phyloP scores from a whole-genome alignment of 2,888 invertebrate genomes.

The Matsumyia berberina region DNA sequence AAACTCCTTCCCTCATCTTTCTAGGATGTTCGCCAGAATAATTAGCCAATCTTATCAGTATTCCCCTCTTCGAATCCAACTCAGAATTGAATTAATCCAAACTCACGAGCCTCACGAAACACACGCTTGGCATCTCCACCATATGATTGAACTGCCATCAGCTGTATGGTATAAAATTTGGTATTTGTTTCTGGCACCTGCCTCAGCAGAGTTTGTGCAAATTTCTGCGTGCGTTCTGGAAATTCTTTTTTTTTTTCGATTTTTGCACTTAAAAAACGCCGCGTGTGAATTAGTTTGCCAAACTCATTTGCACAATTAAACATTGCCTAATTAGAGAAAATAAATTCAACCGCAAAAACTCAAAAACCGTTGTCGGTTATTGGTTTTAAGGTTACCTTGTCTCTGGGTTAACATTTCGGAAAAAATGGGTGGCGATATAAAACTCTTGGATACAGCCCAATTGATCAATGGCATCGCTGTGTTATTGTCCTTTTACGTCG shows the following conservation, averaged over 20 bases:
- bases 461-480: conserved; percentile 83
- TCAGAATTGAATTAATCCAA: too few relatives aligned
- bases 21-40: too few relatives aligned
- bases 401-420: not conserved
- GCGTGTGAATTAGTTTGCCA: not conserved
- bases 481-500: conserved; percentile 84
- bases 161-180: conserved; percentile 9
- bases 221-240: not conserved
- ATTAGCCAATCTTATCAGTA: too few relatives aligned
- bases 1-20: too few relatives aligned
- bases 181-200: conserved; percentile 18
- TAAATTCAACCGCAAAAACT: not conserved
- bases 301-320: not conserved
- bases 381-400: conserved; percentile 6
- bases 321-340: not conserved
- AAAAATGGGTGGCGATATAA: conserved; percentile 77
- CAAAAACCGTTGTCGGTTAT: too few relatives aligned
- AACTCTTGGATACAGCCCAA: conserved; percentile 82
- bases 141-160: not conserved
- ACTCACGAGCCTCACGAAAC: too few relatives aligned
- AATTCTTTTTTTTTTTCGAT: not conserved
- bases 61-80: too few relatives aligned
- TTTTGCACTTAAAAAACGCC: not conserved
- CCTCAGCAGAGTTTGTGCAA: conserved; percentile 8
- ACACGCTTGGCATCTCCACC: too few relatives aligned